Base-by-base conservation (phyloP, 2,113 vertebrate genomes). In the Tetrax tetrax region DNA sequence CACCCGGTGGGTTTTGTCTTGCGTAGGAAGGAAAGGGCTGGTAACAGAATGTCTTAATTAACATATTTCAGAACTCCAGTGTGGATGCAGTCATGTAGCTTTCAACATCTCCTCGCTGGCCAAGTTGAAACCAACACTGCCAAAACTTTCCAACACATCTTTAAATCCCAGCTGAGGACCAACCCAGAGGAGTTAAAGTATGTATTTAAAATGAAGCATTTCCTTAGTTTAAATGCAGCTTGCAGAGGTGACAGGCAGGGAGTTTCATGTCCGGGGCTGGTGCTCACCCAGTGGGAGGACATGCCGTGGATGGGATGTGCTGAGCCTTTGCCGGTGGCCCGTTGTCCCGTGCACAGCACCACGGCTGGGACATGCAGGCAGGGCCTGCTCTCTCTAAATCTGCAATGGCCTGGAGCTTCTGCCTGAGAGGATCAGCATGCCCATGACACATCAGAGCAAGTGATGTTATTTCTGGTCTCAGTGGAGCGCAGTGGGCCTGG, bases 31-130 rank as follows among this genome's bases (percentile, higher is more conserved):
- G 85, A 86, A 92, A 81, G 82, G 79, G 63, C 24, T 96, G 75
- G 79, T 89, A 94, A 92, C 92, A 94, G 85, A 96, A 92, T 90
- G 92, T 90, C 92, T 96, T 81, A 66, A 95, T 88, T 92, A 96
- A 93, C 95, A 96, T 86, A 41, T 95, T 93, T 94, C 88, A 93
- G 63, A 96, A 41, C 85, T 94, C 87, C 76, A 60, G 33, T 10
- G 76, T 86, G 90, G 92, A 90, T 90, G 90, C 56, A 78, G 64
- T 60, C 15, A 4, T 22, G 72, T 56, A 90, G 87, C 79, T 92
- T 93, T 93, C 76, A 89, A 81, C 83, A 79, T 90, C 94, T 88
- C 81, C 54, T 87, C 1, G 2, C 65, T 4, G 48, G 92, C 93
- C 92, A 95, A 92, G 76, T 71, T 90, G 89, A 94, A 87, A 94